Percentiles rank a stretch among this genome's conserved stretches.
Evolutionary conservation across 1,140 invertebrate genomes (phyloP).

Genomic region (Plectrocnemia conspersa): DNA sequence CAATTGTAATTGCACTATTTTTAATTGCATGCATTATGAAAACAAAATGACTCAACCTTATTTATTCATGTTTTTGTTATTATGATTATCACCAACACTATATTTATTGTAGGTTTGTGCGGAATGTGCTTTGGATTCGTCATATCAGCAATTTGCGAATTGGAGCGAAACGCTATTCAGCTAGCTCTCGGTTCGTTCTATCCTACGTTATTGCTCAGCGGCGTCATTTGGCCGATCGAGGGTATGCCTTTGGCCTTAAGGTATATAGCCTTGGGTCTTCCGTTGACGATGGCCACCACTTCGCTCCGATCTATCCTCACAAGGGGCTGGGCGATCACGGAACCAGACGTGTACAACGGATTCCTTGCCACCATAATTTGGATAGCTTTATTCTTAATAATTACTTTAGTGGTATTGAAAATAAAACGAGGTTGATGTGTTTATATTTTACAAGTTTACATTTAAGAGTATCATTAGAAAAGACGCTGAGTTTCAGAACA

Average conservation of each 20-base stretch:
- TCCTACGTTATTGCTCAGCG: conserved; percentile 83
- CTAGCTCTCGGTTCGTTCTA: conserved; percentile 91
- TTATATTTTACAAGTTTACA: conserved; percentile 3
- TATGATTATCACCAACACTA: too few species aligned
- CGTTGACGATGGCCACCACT: conserved; percentile 86
- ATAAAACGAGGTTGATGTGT: conserved; percentile 71
- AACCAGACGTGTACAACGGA: conserved; percentile 82
- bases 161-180: conserved; percentile 92
- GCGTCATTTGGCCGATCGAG: conserved; percentile 85
- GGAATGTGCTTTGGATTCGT: conserved; percentile 94
- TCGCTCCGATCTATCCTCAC: conserved; percentile 84
- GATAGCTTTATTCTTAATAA: conserved; percentile 79
- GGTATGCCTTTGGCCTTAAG: conserved; percentile 82
- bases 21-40: too few species aligned
- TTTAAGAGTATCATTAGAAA: neutral
- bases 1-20: too few species aligned
- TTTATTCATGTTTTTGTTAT: too few species aligned
- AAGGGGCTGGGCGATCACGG: conserved; percentile 78
- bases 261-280: conserved; percentile 78
- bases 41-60: too few species aligned
- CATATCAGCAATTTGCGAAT: conserved; percentile 87
- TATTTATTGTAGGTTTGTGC: conserved; percentile 59
- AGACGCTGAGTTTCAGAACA: neutral
- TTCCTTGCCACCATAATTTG: conserved; percentile 83
- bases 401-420: conserved; percentile 74